phyloP scores from a whole-genome alignment of 2,888 invertebrate genomes.

The Ecliptopera silaceata region DNA sequence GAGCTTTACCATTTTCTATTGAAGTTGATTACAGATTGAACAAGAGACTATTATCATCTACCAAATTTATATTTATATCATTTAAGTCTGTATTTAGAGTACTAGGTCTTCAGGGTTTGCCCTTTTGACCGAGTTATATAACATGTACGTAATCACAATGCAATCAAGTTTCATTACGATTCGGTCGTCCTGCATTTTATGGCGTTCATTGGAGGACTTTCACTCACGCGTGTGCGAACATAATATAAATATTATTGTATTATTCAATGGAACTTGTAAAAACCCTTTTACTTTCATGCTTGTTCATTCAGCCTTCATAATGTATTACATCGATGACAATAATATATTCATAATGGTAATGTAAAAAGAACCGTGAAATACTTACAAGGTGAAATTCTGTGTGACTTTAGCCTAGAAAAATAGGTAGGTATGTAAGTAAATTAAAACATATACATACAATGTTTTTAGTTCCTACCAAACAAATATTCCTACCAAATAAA shows the following conservation, averaged over 20 bases:
- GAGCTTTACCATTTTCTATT: too few relatives aligned
- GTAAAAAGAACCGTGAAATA: too few relatives aligned
- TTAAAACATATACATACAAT: too few relatives aligned
- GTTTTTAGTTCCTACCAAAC: too few relatives aligned
- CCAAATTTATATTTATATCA: background rate
- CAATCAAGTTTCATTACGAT: slow-evolving; percentile 42
- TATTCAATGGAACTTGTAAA: background rate
- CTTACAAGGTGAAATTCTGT: too few relatives aligned
- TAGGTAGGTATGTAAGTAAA: too few relatives aligned
- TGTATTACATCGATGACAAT: too few relatives aligned
- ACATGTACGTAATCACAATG: slow-evolving; percentile 29
- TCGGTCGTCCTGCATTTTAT: slow-evolving; percentile 51
- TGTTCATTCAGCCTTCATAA: slow-evolving; percentile 1
- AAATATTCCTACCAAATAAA: too few relatives aligned
- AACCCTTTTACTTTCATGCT: slow-evolving; percentile 18
- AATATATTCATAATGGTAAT: too few relatives aligned
- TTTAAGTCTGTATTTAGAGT: background rate
- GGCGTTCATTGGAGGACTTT: slow-evolving; percentile 58
- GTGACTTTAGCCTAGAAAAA: too few relatives aligned
- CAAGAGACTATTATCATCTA: too few relatives aligned
- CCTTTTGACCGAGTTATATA: slow-evolving; percentile 26
- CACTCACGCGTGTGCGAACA: slow-evolving; percentile 52
- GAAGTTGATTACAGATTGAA: too few relatives aligned
- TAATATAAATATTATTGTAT: slow-evolving; percentile 39
- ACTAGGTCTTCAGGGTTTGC: slow-evolving; percentile 4